These are phyloP conservation scores for Lethocerus indicus DNA, from an alignment of 1,140 invertebrate species.

Conservation along the genomic window DNA sequence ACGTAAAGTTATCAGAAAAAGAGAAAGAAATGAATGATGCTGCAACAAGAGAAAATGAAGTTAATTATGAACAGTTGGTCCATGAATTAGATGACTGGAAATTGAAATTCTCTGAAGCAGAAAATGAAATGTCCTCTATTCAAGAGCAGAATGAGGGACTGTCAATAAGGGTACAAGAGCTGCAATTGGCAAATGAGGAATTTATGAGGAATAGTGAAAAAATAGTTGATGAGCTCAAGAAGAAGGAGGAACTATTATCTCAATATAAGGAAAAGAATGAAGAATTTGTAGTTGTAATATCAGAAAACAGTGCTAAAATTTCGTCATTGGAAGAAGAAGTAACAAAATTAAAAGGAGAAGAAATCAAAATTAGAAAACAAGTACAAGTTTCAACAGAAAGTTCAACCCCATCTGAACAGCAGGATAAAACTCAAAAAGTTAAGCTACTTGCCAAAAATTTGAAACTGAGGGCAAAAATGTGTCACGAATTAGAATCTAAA, in stretches of 20 bases:
- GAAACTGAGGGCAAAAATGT: constrained; percentile 46
- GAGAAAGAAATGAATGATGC: constrained; percentile 10
- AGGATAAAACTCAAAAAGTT: constrained; percentile 39
- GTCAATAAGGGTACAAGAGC: not conserved
- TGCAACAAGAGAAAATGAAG: constrained; percentile 7
- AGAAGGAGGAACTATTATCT: not conserved
- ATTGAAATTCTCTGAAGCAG: not conserved
- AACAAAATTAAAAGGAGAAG: too few species aligned
- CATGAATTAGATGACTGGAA: too few species aligned
- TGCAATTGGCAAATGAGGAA: not conserved
- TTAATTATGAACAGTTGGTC: too few species aligned
- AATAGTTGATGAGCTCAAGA: not conserved
- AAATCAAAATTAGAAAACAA: too few species aligned
- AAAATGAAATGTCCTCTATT: constrained; percentile 1
- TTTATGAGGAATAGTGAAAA: not conserved
- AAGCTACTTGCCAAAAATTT: constrained; percentile 56
- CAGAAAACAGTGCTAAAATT: not conserved
- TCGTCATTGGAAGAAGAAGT: too few species aligned
- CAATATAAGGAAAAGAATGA: constrained; percentile 16
- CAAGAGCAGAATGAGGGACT: constrained; percentile 2
- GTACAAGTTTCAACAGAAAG: too few species aligned
- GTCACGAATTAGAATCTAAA: constrained; percentile 40
- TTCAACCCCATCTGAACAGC: too few species aligned
- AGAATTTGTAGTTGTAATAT: constrained; percentile 15
- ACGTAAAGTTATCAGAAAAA: constrained; percentile 6